These are phyloP conservation scores for Drosophila subpulchrella DNA, from an alignment of 1,140 invertebrate species.

Conservation along the genomic window DNA sequence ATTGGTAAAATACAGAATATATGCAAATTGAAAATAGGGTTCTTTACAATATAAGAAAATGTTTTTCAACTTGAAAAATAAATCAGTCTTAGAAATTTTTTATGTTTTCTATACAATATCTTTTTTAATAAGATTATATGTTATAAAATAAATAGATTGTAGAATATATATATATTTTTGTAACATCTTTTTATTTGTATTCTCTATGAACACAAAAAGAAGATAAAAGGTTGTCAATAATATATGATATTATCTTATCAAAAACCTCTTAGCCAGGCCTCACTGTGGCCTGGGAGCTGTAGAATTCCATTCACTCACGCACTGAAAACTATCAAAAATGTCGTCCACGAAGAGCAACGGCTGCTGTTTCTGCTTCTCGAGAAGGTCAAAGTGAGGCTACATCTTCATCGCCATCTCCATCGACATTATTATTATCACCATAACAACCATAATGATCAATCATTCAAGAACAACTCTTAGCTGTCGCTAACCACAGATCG, in stretches of 20 bases:
- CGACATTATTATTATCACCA: constrained; percentile 11
- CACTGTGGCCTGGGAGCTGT: constrained; percentile 13
- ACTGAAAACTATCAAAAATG: constrained; percentile 28
- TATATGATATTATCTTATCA: neutral
- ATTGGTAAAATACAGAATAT: no score
- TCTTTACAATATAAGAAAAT: neutral
- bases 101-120: no score
- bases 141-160: no score
- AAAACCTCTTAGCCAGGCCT: neutral
- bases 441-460: constrained; percentile 30
- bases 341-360: constrained; percentile 7
- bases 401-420: constrained; percentile 12
- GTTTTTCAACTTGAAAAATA: no score
- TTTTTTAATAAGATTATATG: no score
- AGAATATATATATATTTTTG: no score
- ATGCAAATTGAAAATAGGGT: no score
- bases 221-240: no score
- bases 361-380: constrained; percentile 1
- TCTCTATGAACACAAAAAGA: no score
- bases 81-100: no score
- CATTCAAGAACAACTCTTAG: constrained; percentile 50
- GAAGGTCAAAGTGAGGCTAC: constrained; percentile 44
- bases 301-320: constrained; percentile 32
- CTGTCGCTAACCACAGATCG: constrained; percentile 44
- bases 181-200: no score